These are phyloP conservation scores for Philopedon plagiatum DNA, from an alignment of 2,888 invertebrate genomes.

Conservation along the genomic window DNA sequence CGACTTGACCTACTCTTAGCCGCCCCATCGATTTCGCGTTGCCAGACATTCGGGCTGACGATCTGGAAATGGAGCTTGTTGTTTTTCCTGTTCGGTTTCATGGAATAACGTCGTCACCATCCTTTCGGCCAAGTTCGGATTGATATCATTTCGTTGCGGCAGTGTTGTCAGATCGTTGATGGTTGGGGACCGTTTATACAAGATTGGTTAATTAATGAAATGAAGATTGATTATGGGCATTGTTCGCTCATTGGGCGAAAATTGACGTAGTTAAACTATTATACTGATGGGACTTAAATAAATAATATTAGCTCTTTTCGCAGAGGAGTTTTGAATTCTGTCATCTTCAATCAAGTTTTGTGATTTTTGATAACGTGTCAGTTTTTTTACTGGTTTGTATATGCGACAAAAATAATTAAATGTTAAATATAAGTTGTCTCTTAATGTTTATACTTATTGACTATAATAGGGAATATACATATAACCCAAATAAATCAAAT, in stretches of 20 bases:
- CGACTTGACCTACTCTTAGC: constrained; percentile 62
- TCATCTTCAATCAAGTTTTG: no score
- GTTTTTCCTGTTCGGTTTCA: constrained; percentile 35
- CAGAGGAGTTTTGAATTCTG: no score
- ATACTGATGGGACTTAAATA: background rate
- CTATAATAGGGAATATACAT: no score
- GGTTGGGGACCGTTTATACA: constrained; percentile 24
- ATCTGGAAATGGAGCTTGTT: constrained; percentile 52
- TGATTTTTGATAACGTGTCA: no score
- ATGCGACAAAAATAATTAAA: background rate
- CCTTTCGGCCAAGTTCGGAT: constrained; percentile 38
- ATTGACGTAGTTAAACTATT: background rate
- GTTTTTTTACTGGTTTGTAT: no score
- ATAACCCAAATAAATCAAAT: no score
- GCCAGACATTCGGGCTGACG: constrained; percentile 55
- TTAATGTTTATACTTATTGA: no score
- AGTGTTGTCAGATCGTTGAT: constrained; percentile 5
- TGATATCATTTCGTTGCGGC: constrained; percentile 26
- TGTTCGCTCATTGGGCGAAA: background rate
- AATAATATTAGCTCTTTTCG: background rate
- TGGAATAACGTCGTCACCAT: constrained; percentile 16
- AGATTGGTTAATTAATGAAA: constrained; percentile 33
- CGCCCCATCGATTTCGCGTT: constrained; percentile 62
- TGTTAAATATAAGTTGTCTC: no score
- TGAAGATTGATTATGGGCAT: constrained; percentile 1